A percentile compares a stretch with the other conserved stretches of the same genome.
These are phyloP conservation scores for Ectemnius cavifrons DNA, from an alignment of 2,888 invertebrate genomes.

Conservation along the genomic window DNA sequence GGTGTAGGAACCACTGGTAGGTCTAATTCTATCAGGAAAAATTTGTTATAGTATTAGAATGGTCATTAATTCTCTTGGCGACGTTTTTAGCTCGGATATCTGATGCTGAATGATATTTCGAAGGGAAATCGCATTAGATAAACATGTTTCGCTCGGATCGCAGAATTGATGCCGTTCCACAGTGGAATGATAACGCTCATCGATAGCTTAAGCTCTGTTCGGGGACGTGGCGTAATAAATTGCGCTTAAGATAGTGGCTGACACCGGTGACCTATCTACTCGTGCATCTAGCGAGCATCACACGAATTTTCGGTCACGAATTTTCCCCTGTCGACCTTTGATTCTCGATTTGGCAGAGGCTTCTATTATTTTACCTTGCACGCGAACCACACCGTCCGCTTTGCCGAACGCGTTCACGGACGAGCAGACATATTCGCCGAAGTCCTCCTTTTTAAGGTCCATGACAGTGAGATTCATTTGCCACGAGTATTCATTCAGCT, in stretches of 20 bases:
- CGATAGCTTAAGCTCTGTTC: slow-evolving; percentile 4
- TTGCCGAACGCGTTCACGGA: slow-evolving; percentile 91
- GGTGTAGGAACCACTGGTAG: slow-evolving; percentile 66
- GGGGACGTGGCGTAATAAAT: not conserved
- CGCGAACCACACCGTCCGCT: slow-evolving; percentile 87
- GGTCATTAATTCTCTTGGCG: too few relatives aligned
- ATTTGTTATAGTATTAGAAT: too few relatives aligned
- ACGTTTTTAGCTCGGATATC: too few relatives aligned
- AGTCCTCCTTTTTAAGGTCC: slow-evolving; percentile 84
- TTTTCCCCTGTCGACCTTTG: too few relatives aligned
- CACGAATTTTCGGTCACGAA: not conserved
- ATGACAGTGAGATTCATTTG: slow-evolving; percentile 92
- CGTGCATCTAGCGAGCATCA: not conserved
- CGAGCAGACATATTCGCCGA: slow-evolving; percentile 89
- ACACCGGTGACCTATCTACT: not conserved
- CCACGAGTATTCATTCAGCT: slow-evolving; percentile 87
- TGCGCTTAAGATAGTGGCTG: not conserved
- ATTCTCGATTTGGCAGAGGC: too few relatives aligned
- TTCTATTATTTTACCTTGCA: slow-evolving; percentile 83
- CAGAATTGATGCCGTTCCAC: not conserved
- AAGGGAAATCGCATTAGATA: not conserved
- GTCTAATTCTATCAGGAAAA: slow-evolving; percentile 56
- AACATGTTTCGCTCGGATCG: not conserved
- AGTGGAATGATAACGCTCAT: not conserved
- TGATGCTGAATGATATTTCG: too few relatives aligned